These are phyloP conservation scores for Epizoanthus scotinus DNA, from an alignment of 92 coral and sea anemone genomes.

Conservation along the genomic window DNA sequence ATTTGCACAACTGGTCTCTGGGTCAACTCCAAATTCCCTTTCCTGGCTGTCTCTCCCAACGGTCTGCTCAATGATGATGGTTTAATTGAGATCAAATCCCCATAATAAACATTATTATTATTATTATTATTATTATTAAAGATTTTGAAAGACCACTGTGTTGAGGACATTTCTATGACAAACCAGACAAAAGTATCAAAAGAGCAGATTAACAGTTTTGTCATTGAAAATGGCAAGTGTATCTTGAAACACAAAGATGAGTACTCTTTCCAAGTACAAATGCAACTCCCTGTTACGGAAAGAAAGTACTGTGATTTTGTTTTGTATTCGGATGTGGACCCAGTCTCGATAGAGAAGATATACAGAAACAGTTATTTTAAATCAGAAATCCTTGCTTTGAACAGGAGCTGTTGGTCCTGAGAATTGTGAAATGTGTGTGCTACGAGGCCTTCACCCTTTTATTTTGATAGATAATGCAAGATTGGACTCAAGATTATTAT, in stretches of 20 bases:
- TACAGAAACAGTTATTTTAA: slow-evolving; percentile 55
- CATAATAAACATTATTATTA: no score
- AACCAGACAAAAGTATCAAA: slow-evolving; percentile 17
- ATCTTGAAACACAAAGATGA: slow-evolving; percentile 47
- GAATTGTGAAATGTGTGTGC: slow-evolving; percentile 65
- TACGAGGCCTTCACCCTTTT: slow-evolving; percentile 60
- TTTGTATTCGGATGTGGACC: slow-evolving; percentile 55
- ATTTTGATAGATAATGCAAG: slow-evolving; percentile 9
- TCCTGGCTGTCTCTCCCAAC: slow-evolving; percentile 51
- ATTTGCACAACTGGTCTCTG: slow-evolving; percentile 46
- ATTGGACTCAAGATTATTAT: no score
- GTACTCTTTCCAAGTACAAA: slow-evolving; percentile 60
- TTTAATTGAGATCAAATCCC: slow-evolving; percentile 51
- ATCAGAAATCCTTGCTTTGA: slow-evolving; percentile 53
- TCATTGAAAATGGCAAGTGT: no score
- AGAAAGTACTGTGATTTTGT: slow-evolving; percentile 58
- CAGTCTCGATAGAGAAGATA: slow-evolving; percentile 61
- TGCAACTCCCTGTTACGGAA: slow-evolving; percentile 59
- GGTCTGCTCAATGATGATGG: slow-evolving; percentile 49
- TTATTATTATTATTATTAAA: no score
- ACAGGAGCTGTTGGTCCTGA: slow-evolving; percentile 67
- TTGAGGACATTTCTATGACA: slow-evolving; percentile 34
- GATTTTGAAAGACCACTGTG: slow-evolving; percentile 51
- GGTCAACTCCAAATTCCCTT: slow-evolving; percentile 61
- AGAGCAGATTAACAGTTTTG: slow-evolving; percentile 47